Base-by-base conservation (phyloP, 2,888 invertebrate genomes). In the Mechanitis mazaeus region DNA sequence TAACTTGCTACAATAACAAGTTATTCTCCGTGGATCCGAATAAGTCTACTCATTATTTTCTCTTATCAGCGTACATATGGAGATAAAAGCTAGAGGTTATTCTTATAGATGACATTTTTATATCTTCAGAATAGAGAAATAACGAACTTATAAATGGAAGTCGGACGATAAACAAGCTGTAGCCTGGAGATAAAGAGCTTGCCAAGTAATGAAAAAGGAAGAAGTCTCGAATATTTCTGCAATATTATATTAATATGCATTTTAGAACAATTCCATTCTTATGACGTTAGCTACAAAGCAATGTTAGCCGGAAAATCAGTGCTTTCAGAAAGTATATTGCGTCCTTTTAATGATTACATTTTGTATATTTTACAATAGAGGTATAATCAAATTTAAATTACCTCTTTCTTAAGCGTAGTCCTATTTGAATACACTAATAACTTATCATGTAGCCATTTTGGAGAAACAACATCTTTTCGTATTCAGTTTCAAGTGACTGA, bases 41-140 rank as follows among this genome's bases (percentile, higher is more conserved):
- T 79, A 83, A 85, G 81, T 80, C 77, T 71, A 73, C 83, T 85
- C 87, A 86, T 87, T 87, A 87, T 83, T 87, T 82, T 78, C 75
- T 78, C 82, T 87, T 87, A 87, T 87, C 87, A 84, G 79, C 71
- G 79, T 80, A 81, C 80, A 80, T 78, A 79, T 71, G 72, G 67
- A 87, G 82, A 87, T 85, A 84, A 85, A 85, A 79, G 80, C 76
- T 70, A 72, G 76, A 71, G 83, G 78, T 83, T 84, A 85, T 84
- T 84, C 81, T 80, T 77, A 77, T 77, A 77, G 84, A 86, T 82
- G 87, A 84, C 85, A 80, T 87, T 87, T 87, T 87, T 87, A 87
- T 86, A 84, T 86, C 80, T 80, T 80, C 80, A 78, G 82, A 88
- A 87, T 87, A 87, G 84, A 84, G 79, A 87, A 87, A 87, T 88